Evolutionary conservation across 2,888 invertebrate species (phyloP), one percentile per base, ranked within the genome.

Genomic region (Mantis religiosa): DNA sequence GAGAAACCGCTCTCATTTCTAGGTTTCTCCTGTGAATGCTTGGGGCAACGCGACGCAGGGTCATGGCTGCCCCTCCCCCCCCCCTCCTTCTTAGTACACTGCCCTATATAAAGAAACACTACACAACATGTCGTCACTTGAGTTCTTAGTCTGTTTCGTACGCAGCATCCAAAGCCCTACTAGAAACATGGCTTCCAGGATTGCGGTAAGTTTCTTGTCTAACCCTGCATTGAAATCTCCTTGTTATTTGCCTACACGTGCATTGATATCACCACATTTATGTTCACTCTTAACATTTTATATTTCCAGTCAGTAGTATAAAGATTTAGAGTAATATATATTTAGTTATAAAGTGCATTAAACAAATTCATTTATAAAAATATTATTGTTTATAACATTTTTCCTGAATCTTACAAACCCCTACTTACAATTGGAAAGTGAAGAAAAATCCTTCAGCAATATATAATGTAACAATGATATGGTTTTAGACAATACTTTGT

Each of bases 181-280:
- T 28, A 41, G n/a, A 14, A 87, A 87, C 82, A 87, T 87, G 87
- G 87, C 87, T 82, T 87, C 87, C 87, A 82, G 87, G 27, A 87
- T 87, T 34, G 82, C 87, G 87, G 87, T 87, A 14, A 87, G 87
- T 82, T 71, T 15, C 54, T 71, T 9, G 3, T 71, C 25, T 71
- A 71, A 20, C 20, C 54, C 20, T 71, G 54, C 54, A 20, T 71
- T 71, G 20, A 71, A 71, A 71, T 71, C 54, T 14, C 54, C 54
- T 14, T 71, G 54, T 8, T 9, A 0, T 71, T 71, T 71, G 54
- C 1, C 54, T 71, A 20, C 20, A 71, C 54, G 14, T 41, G 41
- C 41, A 1, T 12, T 41, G 41, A 41, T 12, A 41, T 71, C 20
- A 20, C 20, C 20, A 71, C 20, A n/a, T n/a, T n/a, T n/a, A n/a